Evolutionary conservation across 2,888 invertebrate genomes (phyloP).

Genomic region (Hemicrepidius hirtus): DNA sequence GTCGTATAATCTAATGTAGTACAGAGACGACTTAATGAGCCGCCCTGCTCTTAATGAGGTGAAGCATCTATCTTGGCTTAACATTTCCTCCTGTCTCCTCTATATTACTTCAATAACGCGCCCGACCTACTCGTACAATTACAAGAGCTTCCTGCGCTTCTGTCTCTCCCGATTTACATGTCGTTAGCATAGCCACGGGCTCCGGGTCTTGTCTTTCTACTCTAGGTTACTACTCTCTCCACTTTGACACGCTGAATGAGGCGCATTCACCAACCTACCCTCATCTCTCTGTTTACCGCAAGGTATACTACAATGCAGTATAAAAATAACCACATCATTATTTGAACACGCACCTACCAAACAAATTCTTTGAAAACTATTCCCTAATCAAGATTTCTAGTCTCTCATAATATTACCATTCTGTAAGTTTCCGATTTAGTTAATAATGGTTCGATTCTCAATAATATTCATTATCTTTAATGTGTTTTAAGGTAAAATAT

Average conservation of each 20-base stretch:
- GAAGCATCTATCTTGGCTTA: slow-evolving; percentile 50
- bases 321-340: background rate
- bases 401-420: too few species aligned
- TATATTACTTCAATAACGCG: slow-evolving; percentile 52
- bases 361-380: too few species aligned
- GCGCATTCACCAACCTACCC: slow-evolving; percentile 1
- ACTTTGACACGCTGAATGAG: slow-evolving; percentile 20
- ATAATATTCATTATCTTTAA: too few species aligned
- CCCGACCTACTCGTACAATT: slow-evolving; percentile 50
- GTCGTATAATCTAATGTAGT: slow-evolving; percentile 56
- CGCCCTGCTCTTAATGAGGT: slow-evolving; percentile 55
- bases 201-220: slow-evolving; percentile 43
- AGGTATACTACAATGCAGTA: background rate
- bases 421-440: too few species aligned
- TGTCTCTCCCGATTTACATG: slow-evolving; percentile 52
- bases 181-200: slow-evolving; percentile 50
- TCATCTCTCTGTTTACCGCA: background rate
- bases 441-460: too few species aligned
- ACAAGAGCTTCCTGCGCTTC: slow-evolving; percentile 48
- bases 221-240: slow-evolving; percentile 33
- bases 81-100: slow-evolving; percentile 49
- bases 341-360: background rate
- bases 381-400: too few species aligned
- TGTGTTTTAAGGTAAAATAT: too few species aligned
- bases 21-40: slow-evolving; percentile 59